A percentile compares a stretch with the other conserved stretches of the same genome.
These are phyloP conservation scores for Caenorhabditis uteleia DNA, from an alignment of 2,888 invertebrate genomes.

Conservation along the genomic window DNA sequence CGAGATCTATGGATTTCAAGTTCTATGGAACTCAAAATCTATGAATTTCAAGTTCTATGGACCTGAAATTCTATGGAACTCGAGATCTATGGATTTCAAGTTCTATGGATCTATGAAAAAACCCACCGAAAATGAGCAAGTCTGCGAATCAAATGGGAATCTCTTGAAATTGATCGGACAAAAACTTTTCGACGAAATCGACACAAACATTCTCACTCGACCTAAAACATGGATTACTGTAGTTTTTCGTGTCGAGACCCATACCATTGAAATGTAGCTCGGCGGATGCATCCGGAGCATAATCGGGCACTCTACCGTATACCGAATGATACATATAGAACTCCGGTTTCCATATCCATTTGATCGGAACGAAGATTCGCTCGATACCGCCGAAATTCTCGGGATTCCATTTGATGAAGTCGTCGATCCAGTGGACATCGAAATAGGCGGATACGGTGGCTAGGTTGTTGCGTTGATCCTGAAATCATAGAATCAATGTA, in stretches of 20 bases:
- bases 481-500: too few species aligned
- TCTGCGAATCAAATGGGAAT: conserved; percentile 68
- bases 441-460: conserved; percentile 69
- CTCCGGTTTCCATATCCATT: conserved; percentile 68
- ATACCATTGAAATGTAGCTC: conserved; percentile 55
- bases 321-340: conserved; percentile 69
- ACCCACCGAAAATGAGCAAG: conserved; percentile 66
- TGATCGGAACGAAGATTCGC: conserved; percentile 63
- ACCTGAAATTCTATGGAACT: too few species aligned
- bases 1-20: too few species aligned
- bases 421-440: conserved; percentile 66
- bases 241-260: not conserved
- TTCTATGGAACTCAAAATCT: too few species aligned
- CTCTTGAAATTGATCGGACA: conserved; percentile 69
- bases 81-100: too few species aligned
- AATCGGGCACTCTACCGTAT: conserved; percentile 65
- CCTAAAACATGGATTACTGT: conserved; percentile 15
- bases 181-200: conserved; percentile 66
- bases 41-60: too few species aligned
- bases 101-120: too few species aligned
- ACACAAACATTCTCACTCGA: conserved; percentile 65
- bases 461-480: conserved; percentile 69
- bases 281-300: conserved; percentile 60
- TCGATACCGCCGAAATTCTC: conserved; percentile 54
- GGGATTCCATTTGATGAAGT: conserved; percentile 62